Evolutionary conservation across 1,140 invertebrate species (phyloP), one percentile per base, ranked within the genome.

Genomic region (Drosophila rufa): DNA sequence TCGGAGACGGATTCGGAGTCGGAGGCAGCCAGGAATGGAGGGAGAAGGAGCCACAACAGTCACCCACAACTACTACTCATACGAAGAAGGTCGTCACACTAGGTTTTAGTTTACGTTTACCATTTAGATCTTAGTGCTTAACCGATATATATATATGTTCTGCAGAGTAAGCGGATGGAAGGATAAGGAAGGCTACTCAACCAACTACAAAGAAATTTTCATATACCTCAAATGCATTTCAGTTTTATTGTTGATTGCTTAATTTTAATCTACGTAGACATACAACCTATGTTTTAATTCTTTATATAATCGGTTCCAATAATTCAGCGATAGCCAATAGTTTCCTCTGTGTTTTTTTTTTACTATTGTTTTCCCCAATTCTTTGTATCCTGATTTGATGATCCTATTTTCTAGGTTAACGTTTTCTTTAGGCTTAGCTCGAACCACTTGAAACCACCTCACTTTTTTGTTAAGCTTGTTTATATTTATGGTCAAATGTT

Each of bases 191-290:
- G 47, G 68, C 78, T 86, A 90, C 85, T 90, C 85, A 90, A 90
- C 79, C 83, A 89, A 92, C 91, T 90, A 91, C 80, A 91, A 92
- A 92, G 83, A 91, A 92, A 92, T 90, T 92, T 92, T 91, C 80
- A 92, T 92, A 92, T 92, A 92, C 91, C 91, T 92, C 91, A 92
- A 75, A 92, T 90, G 91, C 91, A 92, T 92, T 92, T 92, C 91
- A 92, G 87, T 92, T 92, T 91, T 86, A 90, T 91, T 90, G 86
- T 90, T 90, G 83, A 89, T 90, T 87, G 84, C 84, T 80, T 82
- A 75, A 91, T 81, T 75, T 76, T 84, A 91, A 69, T 79, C 45
- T 70, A 79, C 47, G 59, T 47, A 79, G 65, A 71, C 55, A 57
- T 60, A 73, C 25, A 17, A 67, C 38, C 50, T 68, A 48, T 47